Evolutionary conservation across 2,797 vertebrate genomes (phyloP), one percentile per base, ranked within the genome.

Genomic region (Hydrocynus forskahlii): DNA sequence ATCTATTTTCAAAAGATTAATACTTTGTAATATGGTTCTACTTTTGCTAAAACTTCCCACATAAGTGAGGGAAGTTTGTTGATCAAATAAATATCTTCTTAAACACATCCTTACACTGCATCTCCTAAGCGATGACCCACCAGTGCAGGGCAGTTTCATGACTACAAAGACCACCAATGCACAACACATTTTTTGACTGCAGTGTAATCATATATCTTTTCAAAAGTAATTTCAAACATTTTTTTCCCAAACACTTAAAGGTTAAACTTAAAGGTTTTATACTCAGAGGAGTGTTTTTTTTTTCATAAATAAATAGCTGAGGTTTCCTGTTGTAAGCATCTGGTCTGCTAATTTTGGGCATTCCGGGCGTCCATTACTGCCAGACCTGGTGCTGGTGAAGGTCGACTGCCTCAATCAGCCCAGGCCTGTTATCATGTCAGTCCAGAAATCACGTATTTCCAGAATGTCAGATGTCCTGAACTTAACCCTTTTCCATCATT

Each of bases 391-490:
- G 78, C 81, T 87, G 73, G 84, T 86, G 88, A 93, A 94, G 92
- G 92, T 92, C 89, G 85, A 50, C 84, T 84, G 66, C 81, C 85
- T 89, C 83, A 91, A 83, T 89, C 89, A 88, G 82, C 89, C 79
- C 78, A 35, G n/a, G 82, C 81, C 86, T 82, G 89, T 91, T 88
- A 89, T 91, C 85, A 88, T 89, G 84, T 90, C 87, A 88, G 84
- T 82, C 21, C 84, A 89, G 68, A 83, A 90, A 89, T 82, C 75
- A 79, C 86, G 84, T 88, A 79, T 89, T 81, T 63, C 62, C 57
- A 85, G 54, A 77, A 64, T 78, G 77, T 83, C 63, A 80, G 67
- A 85, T 80, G 81, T 62, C 76, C 60, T 85, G 60, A 86, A 88
- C 23, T 19, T 87, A 85, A 89, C 81, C 70, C 75, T 25, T 54